phyloP scores from a whole-genome alignment of 2,797 vertebrate species.

The Gymnocypris eckloni region DNA sequence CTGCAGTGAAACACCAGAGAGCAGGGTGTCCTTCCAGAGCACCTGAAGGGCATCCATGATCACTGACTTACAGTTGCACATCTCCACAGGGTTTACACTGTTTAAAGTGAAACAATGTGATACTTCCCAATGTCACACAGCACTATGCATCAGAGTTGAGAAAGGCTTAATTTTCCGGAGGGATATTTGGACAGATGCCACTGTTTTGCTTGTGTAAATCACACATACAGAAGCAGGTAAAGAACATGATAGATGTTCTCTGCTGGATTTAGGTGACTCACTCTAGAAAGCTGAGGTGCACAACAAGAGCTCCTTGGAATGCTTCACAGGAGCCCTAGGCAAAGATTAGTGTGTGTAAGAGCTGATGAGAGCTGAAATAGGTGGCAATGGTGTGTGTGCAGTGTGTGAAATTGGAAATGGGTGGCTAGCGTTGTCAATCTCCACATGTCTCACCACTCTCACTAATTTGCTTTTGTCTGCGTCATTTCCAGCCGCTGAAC shows the following conservation, averaged over 20 bases:
- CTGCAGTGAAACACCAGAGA: constrained; percentile 59
- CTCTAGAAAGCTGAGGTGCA: constrained; percentile 35
- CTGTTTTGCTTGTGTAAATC: constrained; percentile 26
- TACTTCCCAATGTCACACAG: constrained; percentile 37
- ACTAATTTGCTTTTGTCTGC: constrained; percentile 64
- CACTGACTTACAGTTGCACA: constrained; percentile 9
- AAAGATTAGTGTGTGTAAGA: constrained; percentile 49
- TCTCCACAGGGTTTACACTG: constrained; percentile 18
- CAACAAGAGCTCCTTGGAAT: constrained; percentile 47
- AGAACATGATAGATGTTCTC: constrained; percentile 19
- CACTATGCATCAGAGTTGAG: constrained; percentile 26
- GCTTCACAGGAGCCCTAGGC: constrained; percentile 42
- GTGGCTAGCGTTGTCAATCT: constrained; percentile 62
- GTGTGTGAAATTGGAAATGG: constrained; percentile 69
- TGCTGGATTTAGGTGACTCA: constrained; percentile 39
- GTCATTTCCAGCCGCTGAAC: constrained; percentile 50
- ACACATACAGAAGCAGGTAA: constrained; percentile 31
- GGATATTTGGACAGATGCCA: constrained; percentile 35
- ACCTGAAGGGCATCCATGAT: constrained; percentile 42
- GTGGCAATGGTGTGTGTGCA: constrained; percentile 60
- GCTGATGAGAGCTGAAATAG: constrained; percentile 62
- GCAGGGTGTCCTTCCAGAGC: constrained; percentile 45
- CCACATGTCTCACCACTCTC: constrained; percentile 61
- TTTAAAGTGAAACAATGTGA: constrained; percentile 24
- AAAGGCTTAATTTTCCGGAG: constrained; percentile 33